Evolutionary conservation across 2,888 invertebrate species (phyloP).

Genomic region (Pediacus dermestoides): DNA sequence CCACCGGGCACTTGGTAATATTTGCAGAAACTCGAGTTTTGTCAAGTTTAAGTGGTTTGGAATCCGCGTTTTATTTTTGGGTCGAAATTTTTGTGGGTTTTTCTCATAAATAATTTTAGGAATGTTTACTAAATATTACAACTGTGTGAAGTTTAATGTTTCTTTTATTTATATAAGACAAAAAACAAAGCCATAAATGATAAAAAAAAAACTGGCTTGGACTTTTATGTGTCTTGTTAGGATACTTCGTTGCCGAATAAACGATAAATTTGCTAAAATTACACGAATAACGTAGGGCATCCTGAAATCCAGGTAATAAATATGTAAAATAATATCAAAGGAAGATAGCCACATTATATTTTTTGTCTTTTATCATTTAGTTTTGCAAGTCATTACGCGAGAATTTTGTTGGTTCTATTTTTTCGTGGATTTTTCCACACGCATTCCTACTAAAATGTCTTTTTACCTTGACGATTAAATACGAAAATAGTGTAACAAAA

Average conservation of each 20-base stretch:
- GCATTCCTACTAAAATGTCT: conserved; percentile 1
- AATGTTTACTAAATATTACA: conserved; percentile 16
- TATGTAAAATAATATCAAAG: conserved; percentile 39
- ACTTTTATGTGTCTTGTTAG: conserved; percentile 39
- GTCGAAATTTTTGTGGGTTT: too few relatives aligned
- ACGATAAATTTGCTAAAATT: conserved; percentile 39
- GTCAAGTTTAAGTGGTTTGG: too few relatives aligned
- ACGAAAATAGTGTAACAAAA: neutral
- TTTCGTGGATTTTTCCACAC: neutral
- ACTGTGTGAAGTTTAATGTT: conserved; percentile 16
- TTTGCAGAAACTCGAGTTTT: too few relatives aligned
- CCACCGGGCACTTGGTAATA: too few relatives aligned
- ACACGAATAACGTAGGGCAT: conserved; percentile 34
- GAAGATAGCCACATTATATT: conserved; percentile 20
- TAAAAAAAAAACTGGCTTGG: conserved; percentile 31
- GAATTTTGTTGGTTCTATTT: neutral
- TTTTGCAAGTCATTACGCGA: neutral
- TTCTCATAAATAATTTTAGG: conserved; percentile 8
- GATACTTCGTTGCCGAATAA: conserved; percentile 26
- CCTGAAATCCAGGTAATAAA: conserved; percentile 38
- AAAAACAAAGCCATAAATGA: conserved; percentile 34
- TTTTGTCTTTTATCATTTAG: conserved; percentile 14
- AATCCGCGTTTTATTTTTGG: too few relatives aligned
- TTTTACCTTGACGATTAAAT: neutral
- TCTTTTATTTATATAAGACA: conserved; percentile 15